Conservation (phyloP, 2,888 invertebrate genomes). For the Leptinotarsa haldemani region DNA sequence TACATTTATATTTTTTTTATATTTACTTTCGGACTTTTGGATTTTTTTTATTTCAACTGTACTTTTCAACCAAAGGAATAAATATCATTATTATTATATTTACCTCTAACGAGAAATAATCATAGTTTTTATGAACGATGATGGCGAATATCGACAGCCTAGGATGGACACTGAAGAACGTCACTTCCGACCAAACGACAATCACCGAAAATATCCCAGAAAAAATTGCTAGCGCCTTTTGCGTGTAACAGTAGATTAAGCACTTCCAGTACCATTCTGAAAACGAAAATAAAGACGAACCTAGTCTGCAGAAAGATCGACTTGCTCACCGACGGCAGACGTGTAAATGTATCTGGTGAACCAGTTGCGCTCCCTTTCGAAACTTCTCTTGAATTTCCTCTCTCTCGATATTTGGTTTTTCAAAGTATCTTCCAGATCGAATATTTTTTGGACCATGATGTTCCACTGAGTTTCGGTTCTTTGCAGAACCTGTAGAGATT, state of each 20-base stretch:
- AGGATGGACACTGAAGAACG: conserved; percentile 93
- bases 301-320: neutral
- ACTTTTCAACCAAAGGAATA: no score
- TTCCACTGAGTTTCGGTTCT: conserved; percentile 96
- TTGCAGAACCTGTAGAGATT: conserved; percentile 90
- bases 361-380: conserved; percentile 73
- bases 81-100: conserved; percentile 46
- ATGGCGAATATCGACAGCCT: conserved; percentile 97
- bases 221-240: conserved; percentile 78
- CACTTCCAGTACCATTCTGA: conserved; percentile 99
- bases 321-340: conserved; percentile 72
- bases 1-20: no score
- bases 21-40: no score
- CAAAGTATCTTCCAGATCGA: conserved; percentile 89
- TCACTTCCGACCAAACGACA: conserved; percentile 99
- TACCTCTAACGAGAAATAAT: conserved; percentile 95
- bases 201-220: conserved; percentile 85
- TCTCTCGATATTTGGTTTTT: conserved; percentile 77
- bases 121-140: conserved; percentile 87
- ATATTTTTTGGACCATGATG: conserved; percentile 81
- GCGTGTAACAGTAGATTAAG: conserved; percentile 79
- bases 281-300: conserved; percentile 51
- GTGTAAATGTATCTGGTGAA: conserved; percentile 72
- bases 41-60: no score
- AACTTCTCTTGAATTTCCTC: conserved; percentile 75